Percentiles rank a stretch among this genome's conserved stretches.
Conservation (phyloP, 2,888 invertebrate genomes). For the Nemotelus pantherinus region DNA sequence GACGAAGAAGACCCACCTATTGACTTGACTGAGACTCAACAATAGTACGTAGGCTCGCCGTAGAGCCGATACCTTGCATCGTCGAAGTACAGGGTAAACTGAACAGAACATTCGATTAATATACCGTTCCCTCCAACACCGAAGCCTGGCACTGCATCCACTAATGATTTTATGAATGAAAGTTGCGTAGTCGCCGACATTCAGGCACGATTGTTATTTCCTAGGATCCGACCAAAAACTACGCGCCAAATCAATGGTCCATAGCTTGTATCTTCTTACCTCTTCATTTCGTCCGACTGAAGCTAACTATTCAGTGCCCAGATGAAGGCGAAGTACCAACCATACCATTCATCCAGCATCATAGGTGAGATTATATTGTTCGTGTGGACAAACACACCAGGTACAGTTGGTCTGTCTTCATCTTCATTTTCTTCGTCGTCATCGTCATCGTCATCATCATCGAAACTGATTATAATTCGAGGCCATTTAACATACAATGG, state of each 20-base stretch:
- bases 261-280: background rate
- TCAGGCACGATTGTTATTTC: background rate
- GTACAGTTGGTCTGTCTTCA: slow-evolving; percentile 15
- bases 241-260: slow-evolving; percentile 6
- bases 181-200: slow-evolving; percentile 27
- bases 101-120: too few relatives aligned
- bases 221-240: background rate
- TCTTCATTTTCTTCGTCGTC: slow-evolving; percentile 23
- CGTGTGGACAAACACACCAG: background rate
- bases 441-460: slow-evolving; percentile 16
- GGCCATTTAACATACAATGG: slow-evolving; percentile 50
- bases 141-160: slow-evolving; percentile 4
- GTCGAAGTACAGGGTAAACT: too few relatives aligned
- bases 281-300: slow-evolving; percentile 25
- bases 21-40: background rate
- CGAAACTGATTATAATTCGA: slow-evolving; percentile 36
- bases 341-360: too few relatives aligned
- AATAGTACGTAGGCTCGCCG: too few relatives aligned
- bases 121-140: too few relatives aligned
- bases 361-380: too few relatives aligned
- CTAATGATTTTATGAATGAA: slow-evolving; percentile 44
- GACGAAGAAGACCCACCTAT: slow-evolving; percentile 7
- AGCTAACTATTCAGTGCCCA: background rate
- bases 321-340: background rate
- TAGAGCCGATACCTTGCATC: too few relatives aligned